These are phyloP conservation scores for Tanaodytes sp. DNA, from an alignment of 2,888 invertebrate species.

Conservation along the genomic window DNA sequence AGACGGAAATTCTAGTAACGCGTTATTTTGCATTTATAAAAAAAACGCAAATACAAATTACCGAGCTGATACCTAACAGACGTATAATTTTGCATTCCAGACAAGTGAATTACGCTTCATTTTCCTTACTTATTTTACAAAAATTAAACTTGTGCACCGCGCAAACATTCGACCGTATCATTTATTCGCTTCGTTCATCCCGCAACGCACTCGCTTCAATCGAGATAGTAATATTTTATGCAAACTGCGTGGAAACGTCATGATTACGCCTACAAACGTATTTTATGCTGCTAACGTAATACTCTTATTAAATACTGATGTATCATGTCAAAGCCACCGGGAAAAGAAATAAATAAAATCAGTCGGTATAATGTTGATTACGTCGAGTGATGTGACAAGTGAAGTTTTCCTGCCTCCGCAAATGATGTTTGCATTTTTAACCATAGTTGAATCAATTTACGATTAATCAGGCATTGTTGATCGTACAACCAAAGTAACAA, in stretches of 20 bases:
- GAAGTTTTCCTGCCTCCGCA: too few relatives aligned
- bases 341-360: too few relatives aligned
- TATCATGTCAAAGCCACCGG: too few relatives aligned
- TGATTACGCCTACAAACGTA: conserved; percentile 33
- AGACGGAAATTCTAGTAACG: too few relatives aligned
- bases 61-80: conserved; percentile 20
- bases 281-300: conserved; percentile 25
- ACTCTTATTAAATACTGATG: conserved; percentile 38
- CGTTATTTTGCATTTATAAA: too few relatives aligned
- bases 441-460: too few relatives aligned
- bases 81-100: conserved; percentile 40
- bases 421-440: too few relatives aligned
- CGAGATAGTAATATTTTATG: conserved; percentile 38
- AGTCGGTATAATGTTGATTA: too few relatives aligned
- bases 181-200: conserved; percentile 31
- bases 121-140: conserved; percentile 43
- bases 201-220: conserved; percentile 15
- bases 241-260: conserved; percentile 41
- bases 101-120: conserved; percentile 40
- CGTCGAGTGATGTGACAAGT: too few relatives aligned
- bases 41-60: conserved; percentile 35
- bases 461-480: too few relatives aligned
- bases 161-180: conserved; percentile 40
- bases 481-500: too few relatives aligned
- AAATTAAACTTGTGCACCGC: conserved; percentile 38